Evolutionary conservation across 2,797 vertebrate species (phyloP).

Genomic region (Oreortyx pictus): DNA sequence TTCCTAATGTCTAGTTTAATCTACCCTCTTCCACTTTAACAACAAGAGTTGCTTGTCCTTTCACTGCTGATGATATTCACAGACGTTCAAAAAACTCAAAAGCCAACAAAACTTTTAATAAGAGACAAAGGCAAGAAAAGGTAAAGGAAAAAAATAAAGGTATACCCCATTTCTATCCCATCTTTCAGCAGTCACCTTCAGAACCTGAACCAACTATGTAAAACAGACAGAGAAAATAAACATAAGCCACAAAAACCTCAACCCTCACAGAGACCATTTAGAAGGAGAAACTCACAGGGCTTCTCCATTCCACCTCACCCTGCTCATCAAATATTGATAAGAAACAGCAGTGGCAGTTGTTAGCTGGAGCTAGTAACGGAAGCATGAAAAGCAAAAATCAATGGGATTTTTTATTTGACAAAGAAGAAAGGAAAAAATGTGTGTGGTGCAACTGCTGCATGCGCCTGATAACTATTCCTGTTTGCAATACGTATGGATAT

Average conservation of each 20-base stretch:
- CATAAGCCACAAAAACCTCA: slow-evolving; percentile 61
- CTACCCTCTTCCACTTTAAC: no score
- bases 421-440: neutral
- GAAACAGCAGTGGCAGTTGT: slow-evolving; percentile 37
- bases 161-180: neutral
- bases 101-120: neutral
- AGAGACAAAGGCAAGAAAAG: neutral
- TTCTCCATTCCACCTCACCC: slow-evolving; percentile 33
- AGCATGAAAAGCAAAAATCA: slow-evolving; percentile 43
- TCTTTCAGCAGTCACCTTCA: slow-evolving; percentile 41
- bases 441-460: neutral
- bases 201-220: neutral
- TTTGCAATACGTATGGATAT: neutral
- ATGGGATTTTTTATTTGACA: slow-evolving; percentile 32
- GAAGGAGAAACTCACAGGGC: slow-evolving; percentile 32
- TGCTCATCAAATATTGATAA: slow-evolving; percentile 36
- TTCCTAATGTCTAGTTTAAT: no score
- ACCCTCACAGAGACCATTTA: slow-evolving; percentile 49
- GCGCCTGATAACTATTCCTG: neutral
- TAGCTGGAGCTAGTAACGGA: neutral
- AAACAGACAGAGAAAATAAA: slow-evolving; percentile 47
- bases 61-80: neutral
- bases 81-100: neutral
- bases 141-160: neutral
- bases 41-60: neutral